phyloP scores from a whole-genome alignment of 2,888 invertebrate species.

The Drosophila hawaiiensis region DNA sequence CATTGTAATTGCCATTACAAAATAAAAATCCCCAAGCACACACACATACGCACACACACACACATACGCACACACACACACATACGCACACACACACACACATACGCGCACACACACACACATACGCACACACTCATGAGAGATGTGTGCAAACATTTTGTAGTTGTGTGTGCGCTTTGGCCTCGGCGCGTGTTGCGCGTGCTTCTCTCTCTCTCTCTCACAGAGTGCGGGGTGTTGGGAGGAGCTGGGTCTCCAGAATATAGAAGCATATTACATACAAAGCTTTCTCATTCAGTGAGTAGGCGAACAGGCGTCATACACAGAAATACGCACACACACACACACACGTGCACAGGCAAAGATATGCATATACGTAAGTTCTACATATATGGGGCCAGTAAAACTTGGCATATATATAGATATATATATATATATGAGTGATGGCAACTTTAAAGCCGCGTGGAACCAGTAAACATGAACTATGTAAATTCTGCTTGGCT shows the following conservation, averaged over 20 bases:
- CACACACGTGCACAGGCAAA: background rate
- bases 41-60: background rate
- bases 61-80: slow-evolving; percentile 1
- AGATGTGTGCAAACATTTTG: slow-evolving; percentile 60
- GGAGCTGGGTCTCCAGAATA: slow-evolving; percentile 11
- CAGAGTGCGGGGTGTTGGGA: background rate
- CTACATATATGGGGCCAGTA: background rate
- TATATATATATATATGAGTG: background rate
- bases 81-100: background rate
- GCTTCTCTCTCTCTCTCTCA: slow-evolving; percentile 11
- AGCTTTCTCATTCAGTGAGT: slow-evolving; percentile 9
- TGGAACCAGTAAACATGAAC: background rate
- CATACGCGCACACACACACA: background rate
- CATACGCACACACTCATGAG: background rate
- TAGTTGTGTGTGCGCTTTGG: slow-evolving; percentile 40
- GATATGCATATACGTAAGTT: background rate
- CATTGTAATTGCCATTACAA: slow-evolving; percentile 28
- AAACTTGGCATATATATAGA: background rate
- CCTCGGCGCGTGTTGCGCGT: slow-evolving; percentile 53
- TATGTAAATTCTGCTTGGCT: slow-evolving; percentile 2
- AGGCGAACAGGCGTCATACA: slow-evolving; percentile 11
- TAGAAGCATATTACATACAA: slow-evolving; percentile 23
- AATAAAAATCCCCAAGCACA: slow-evolving; percentile 6
- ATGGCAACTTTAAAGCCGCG: slow-evolving; percentile 1
- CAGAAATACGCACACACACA: background rate